Conservation (phyloP, 2,888 invertebrate genomes). For the Anaspis maculata region DNA sequence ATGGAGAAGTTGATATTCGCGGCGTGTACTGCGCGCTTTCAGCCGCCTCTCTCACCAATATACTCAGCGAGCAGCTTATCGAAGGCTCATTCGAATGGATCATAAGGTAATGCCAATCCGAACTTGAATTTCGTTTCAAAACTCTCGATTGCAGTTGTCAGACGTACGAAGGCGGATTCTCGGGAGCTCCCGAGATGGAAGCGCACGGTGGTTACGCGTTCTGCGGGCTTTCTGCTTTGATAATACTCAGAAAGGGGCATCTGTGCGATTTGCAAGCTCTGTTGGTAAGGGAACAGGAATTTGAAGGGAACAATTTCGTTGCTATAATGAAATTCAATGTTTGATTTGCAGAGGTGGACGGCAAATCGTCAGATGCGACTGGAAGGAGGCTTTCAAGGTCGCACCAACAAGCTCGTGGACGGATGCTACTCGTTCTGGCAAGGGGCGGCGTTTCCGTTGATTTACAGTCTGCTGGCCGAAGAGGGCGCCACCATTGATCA, state of each 20-base stretch:
- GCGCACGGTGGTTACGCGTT: slow-evolving; percentile 99
- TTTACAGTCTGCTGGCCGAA: slow-evolving; percentile 63
- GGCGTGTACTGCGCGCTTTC: slow-evolving; percentile 96
- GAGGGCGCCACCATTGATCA: slow-evolving; percentile 44
- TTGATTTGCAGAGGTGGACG: slow-evolving; percentile 64
- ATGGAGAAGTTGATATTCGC: slow-evolving; percentile 89
- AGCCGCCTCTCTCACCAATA: slow-evolving; percentile 79
- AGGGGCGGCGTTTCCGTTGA: slow-evolving; percentile 82
- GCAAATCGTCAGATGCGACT: slow-evolving; percentile 84
- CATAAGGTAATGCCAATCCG: slow-evolving; percentile 54
- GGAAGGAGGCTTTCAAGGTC: slow-evolving; percentile 96
- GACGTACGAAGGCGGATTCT: slow-evolving; percentile 98
- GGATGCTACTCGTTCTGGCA: slow-evolving; percentile 99
- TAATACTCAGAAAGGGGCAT: slow-evolving; percentile 67
- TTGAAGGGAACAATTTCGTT: too few relatives aligned
- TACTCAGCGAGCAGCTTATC: slow-evolving; percentile 68
- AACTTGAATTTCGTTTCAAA: slow-evolving; percentile 1
- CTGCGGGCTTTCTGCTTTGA: slow-evolving; percentile 88
- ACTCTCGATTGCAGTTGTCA: slow-evolving; percentile 61
- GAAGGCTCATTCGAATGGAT: slow-evolving; percentile 89
- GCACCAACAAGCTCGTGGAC: slow-evolving; percentile 97
- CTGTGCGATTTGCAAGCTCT: slow-evolving; percentile 69
- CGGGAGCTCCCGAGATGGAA: slow-evolving; percentile 88
- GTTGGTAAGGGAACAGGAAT: slow-evolving; percentile 42
- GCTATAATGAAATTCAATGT: too few relatives aligned